Evolutionary conservation across 2,113 vertebrate species (phyloP).

Genomic region (Butorides virescens): DNA sequence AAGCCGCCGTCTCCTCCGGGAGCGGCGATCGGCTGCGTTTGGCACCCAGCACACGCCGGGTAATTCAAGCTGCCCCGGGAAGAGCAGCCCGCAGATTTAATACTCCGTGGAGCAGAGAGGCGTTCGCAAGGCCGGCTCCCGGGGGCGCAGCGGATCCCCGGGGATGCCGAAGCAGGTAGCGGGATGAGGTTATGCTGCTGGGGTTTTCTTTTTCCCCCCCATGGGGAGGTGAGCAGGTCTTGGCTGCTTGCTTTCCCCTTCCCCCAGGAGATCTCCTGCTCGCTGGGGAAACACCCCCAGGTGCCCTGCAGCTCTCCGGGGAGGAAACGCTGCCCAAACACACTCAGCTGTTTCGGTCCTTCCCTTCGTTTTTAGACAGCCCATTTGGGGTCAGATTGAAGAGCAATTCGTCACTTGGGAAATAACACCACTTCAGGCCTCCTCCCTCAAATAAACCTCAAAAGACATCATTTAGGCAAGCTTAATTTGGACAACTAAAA

Average conservation of each 20-base stretch:
- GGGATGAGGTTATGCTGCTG: neutral
- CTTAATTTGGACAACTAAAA: conserved; percentile 60
- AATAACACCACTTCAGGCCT: conserved; percentile 39
- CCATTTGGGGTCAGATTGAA: neutral
- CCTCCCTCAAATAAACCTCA: conserved; percentile 59
- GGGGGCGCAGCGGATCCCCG: fast-evolving
- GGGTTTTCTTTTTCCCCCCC: too few relatives aligned
- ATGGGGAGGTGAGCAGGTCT: fast-evolving
- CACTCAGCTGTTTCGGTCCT: neutral
- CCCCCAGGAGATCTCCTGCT: neutral
- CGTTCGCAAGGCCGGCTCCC: neutral
- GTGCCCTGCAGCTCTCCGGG: neutral
- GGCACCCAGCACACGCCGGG: neutral
- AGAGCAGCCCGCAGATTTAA: neutral
- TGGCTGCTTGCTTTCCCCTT: neutral
- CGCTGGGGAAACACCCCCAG: neutral
- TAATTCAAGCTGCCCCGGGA: neutral
- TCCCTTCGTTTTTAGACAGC: neutral
- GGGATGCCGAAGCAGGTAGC: neutral
- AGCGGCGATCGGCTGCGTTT: neutral
- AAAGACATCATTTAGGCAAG: conserved; percentile 33
- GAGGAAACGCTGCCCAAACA: neutral
- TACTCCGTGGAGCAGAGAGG: neutral
- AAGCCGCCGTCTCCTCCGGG: neutral
- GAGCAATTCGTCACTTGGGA: conserved; percentile 6